Conservation (phyloP, 2,113 vertebrate genomes). For the Arothron firmamentum region DNA sequence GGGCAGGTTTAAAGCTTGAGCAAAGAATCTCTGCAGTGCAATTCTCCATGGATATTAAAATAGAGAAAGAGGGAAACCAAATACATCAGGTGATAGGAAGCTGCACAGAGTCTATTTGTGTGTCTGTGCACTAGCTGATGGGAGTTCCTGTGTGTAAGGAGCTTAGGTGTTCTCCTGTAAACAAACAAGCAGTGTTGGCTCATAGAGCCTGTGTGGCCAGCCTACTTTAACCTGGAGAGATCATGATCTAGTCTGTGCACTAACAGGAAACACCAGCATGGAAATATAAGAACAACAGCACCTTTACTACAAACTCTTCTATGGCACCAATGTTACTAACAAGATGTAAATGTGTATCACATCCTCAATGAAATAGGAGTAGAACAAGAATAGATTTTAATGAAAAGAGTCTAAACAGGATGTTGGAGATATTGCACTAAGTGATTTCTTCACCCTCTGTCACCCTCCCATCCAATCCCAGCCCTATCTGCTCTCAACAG, state of each 20-base stretch:
- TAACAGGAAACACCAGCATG: conserved; percentile 52
- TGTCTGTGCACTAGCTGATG: conserved; percentile 41
- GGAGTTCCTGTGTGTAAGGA: conserved; percentile 65
- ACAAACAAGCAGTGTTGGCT: conserved; percentile 36
- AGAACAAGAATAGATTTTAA: background rate
- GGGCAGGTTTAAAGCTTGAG: too few relatives aligned
- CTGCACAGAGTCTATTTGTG: conserved; percentile 42
- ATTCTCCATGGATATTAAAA: conserved; percentile 9
- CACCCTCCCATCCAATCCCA: conserved; percentile 25
- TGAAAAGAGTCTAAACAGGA: conserved; percentile 36
- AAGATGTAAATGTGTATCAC: background rate
- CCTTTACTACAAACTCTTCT: conserved; percentile 1
- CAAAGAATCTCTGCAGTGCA: background rate
- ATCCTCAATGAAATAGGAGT: background rate
- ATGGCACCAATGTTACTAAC: conserved; percentile 8
- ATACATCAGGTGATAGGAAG: conserved; percentile 20
- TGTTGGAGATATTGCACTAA: conserved; percentile 40
- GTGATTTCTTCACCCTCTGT: conserved; percentile 57
- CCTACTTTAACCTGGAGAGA: conserved; percentile 19
- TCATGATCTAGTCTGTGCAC: conserved; percentile 54
- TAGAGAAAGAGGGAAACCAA: conserved; percentile 17
- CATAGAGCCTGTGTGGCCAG: conserved; percentile 54
- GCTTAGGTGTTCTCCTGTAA: conserved; percentile 51
- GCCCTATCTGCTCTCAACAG: conserved; percentile 62
- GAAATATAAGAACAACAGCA: conserved; percentile 6